Conservation (phyloP, 2,888 invertebrate genomes). For the Lymantria monacha region DNA sequence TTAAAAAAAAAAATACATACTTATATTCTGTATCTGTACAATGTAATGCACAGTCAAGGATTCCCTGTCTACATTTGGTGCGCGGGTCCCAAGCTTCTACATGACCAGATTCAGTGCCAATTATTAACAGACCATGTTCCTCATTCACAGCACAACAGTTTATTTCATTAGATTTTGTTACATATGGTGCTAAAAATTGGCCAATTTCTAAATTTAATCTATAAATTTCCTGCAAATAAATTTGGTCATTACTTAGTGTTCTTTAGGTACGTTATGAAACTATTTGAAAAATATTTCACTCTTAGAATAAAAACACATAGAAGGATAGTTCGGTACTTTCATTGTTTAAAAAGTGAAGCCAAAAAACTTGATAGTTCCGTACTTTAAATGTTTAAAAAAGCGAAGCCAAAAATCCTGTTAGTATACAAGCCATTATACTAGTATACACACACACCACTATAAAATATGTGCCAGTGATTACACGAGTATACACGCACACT, state of each 20-base stretch:
- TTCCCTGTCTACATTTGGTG: constrained; percentile 87
- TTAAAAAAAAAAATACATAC: constrained; percentile 32
- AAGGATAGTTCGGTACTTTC: too few relatives aligned
- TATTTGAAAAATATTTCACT: too few relatives aligned
- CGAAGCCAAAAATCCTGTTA: too few relatives aligned
- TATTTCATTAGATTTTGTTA: constrained; percentile 87
- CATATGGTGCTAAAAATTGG: constrained; percentile 93
- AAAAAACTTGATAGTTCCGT: too few relatives aligned
- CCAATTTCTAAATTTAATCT: constrained; percentile 97
- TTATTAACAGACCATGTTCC: constrained; percentile 91
- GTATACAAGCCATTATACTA: too few relatives aligned
- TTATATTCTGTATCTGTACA: constrained; percentile 77
- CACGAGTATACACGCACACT: too few relatives aligned
- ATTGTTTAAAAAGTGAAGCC: too few relatives aligned
- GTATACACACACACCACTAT: too few relatives aligned
- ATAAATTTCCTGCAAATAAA: constrained; percentile 90
- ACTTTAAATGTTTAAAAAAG: too few relatives aligned
- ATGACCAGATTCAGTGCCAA: constrained; percentile 94
- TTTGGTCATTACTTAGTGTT: not conserved
- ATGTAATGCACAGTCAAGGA: constrained; percentile 91
- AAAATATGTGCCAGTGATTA: too few relatives aligned
- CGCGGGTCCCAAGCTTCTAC: constrained; percentile 99
- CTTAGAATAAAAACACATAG: too few relatives aligned
- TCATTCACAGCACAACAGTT: constrained; percentile 94
- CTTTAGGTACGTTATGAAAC: too few relatives aligned